These are phyloP conservation scores for Astur gentilis DNA, from an alignment of 2,113 vertebrate genomes.

Conservation along the genomic window DNA sequence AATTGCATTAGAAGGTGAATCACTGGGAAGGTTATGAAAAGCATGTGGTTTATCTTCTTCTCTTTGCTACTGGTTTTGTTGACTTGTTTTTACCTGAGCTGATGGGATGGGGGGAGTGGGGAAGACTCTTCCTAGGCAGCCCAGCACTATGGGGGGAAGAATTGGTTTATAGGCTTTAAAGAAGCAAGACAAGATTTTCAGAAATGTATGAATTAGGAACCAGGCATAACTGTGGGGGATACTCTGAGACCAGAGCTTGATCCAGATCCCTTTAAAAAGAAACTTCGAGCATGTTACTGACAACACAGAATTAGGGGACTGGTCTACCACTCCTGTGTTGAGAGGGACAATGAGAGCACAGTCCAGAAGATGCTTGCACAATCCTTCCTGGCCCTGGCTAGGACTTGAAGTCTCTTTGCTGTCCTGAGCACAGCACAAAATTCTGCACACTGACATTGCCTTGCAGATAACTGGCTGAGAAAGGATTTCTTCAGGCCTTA, in stretches of 20 bases:
- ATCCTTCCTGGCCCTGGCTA: not conserved
- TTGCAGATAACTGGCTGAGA: slow-evolving; percentile 2
- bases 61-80: not conserved
- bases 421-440: not conserved
- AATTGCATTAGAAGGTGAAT: not conserved
- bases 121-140: not conserved
- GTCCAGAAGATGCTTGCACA: not conserved
- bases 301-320: not conserved
- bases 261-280: not conserved
- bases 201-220: not conserved
- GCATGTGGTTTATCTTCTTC: not conserved
- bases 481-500: not conserved
- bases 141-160: not conserved
- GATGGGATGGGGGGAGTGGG: not conserved
- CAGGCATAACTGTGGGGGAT: not conserved
- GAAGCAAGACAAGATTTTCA: not conserved
- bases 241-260: not conserved
- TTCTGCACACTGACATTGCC: not conserved
- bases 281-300: not conserved
- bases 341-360: not conserved
- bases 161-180: not conserved
- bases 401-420: not conserved
- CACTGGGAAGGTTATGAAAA: not conserved
- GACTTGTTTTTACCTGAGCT: not conserved
- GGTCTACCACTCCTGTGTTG: not conserved